phyloP scores from a whole-genome alignment of 1,140 invertebrate genomes.

The Drosophila serrata region DNA sequence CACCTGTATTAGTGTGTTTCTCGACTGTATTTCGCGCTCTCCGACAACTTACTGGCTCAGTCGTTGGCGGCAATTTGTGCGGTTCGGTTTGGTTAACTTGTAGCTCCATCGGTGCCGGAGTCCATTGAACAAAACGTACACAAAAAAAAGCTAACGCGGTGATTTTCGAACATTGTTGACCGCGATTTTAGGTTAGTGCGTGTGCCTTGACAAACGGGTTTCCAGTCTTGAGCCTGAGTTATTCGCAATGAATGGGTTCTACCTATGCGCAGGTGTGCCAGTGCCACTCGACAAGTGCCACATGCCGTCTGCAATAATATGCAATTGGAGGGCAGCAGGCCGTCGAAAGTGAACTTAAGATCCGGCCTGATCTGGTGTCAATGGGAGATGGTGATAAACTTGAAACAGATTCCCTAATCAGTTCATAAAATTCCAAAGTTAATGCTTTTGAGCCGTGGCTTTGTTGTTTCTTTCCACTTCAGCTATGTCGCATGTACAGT shows the following conservation, averaged over 20 bases:
- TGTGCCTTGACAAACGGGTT: constrained; percentile 64
- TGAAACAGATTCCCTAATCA: constrained; percentile 26
- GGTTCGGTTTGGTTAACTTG: constrained; percentile 35
- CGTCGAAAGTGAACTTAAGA: constrained; percentile 53
- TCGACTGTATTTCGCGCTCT: constrained; percentile 10
- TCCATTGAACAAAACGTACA: constrained; percentile 12
- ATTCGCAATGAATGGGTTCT: constrained; percentile 45
- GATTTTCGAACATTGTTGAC: constrained; percentile 49
- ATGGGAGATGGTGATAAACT: constrained; percentile 17
- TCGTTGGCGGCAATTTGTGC: constrained; percentile 51
- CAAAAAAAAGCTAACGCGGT: constrained; percentile 16
- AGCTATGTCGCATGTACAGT: constrained; percentile 68
- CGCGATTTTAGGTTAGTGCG: constrained; percentile 70
- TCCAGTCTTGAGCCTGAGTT: constrained; percentile 34
- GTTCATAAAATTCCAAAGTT: constrained; percentile 54
- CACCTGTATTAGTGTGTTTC: constrained; percentile 3
- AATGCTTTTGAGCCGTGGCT: constrained; percentile 31
- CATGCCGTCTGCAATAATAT: constrained; percentile 30
- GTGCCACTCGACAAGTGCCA: constrained; percentile 12
- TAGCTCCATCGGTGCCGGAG: constrained; percentile 10
- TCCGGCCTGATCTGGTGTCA: constrained; percentile 7
- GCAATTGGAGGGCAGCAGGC: constrained; percentile 14
- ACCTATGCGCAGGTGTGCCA: constrained; percentile 37
- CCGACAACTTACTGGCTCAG: constrained; percentile 17
- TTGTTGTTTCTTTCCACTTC: constrained; percentile 45